Conservation (phyloP, 2,888 invertebrate genomes). For the Pristionchus entomophagus region DNA sequence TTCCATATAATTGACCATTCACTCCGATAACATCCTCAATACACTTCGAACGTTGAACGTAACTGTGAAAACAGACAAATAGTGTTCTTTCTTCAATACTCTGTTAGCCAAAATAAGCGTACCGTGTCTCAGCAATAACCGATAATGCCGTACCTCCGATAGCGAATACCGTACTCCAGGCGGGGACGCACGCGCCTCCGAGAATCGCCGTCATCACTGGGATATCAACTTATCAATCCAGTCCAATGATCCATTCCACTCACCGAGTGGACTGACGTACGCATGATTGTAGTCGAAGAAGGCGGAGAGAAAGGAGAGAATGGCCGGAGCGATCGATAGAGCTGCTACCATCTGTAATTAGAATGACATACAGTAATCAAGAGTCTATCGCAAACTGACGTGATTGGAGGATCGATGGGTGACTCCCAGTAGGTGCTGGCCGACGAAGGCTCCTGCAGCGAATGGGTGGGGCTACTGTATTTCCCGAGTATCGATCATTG, state of each 20-base stretch:
- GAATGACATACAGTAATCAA: not conserved
- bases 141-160: constrained; percentile 10
- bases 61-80: no score
- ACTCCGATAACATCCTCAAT: not conserved
- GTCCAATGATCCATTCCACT: not conserved
- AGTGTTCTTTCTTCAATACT: no score
- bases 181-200: constrained; percentile 9
- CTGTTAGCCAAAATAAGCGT: no score
- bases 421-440: not conserved
- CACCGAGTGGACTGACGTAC: constrained; percentile 33
- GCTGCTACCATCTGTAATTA: not conserved
- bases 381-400: not conserved
- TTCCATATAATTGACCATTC: not conserved
- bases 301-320: constrained; percentile 12
- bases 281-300: constrained; percentile 32
- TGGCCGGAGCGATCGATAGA: not conserved
- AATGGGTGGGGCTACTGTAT: not conserved
- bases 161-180: not conserved
- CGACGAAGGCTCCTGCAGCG: constrained; percentile 23
- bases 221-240: not conserved
- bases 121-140: no score
- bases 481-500: not conserved
- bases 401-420: not conserved
- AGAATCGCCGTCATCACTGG: constrained; percentile 32
- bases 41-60: no score